Base-by-base conservation (phyloP, 2,797 vertebrate genomes). In the Hypotaenidia philippensis region DNA sequence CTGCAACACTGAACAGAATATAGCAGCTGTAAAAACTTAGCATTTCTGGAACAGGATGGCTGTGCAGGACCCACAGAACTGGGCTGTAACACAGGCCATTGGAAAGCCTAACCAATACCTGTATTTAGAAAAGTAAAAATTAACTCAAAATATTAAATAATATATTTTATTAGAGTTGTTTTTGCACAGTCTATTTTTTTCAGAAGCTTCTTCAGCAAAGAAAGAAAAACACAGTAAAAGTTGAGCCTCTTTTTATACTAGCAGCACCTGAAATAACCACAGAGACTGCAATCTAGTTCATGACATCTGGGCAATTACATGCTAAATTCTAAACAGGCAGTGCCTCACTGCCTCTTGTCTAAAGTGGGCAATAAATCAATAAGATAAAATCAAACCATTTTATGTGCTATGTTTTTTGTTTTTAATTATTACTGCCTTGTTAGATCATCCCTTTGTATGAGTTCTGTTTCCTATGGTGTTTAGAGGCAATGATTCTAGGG, bases 201-300 rank as follows among this genome's bases (percentile, higher is more conserved):
- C 32, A 66, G 60, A 89, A 81, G 31, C 47, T 83, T 65, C 65
- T 78, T 79, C 11, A 82, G 25, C 11, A 79, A 66, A 78, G 61
- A 45, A 84, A 63, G 27, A 53, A 60, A 95, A 83, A 18, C 44
- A 22, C 23, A 64, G 23, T 64, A 83, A 40, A 92, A 75, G 10
- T 26, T 1, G 0, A 77, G 4, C 29, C 26, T 85, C 41, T 90
- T 95, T 93, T 79, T 47, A 32, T 81, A 36, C 50, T 81, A 87
- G 31, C 27, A 74, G 27, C 66, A 74, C 85, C 70, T 91, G 89
- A 95, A 94, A 94, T 90, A 94, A 90, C 79, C 68, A 59, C 19
- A 29, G 52, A 80, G 40, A 13, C 65, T 78, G 38, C 76, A 88
- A 92, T 41, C 40, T 64, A 50, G 86, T 79, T 86, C 11, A 25